phyloP scores from a whole-genome alignment of 2,888 invertebrate genomes.

The Drosophila buzzatii region DNA sequence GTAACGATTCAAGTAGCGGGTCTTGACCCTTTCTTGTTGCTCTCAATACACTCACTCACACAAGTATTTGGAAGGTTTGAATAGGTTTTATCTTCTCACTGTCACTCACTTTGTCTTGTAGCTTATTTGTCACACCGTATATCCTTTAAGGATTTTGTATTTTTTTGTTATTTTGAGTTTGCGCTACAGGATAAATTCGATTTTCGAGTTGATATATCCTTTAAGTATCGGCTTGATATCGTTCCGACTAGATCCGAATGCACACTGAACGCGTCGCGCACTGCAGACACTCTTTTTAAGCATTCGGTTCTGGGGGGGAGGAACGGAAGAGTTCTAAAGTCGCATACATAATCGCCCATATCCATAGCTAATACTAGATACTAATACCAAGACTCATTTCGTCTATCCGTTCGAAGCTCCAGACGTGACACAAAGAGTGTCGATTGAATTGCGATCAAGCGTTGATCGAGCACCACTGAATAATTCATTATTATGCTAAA shows the following conservation, averaged over 20 bases:
- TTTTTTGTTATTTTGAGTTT: constrained; percentile 8
- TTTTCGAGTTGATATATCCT: constrained; percentile 2
- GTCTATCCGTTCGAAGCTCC: constrained; percentile 2
- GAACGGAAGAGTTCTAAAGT: constrained; percentile 17
- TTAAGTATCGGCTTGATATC: constrained; percentile 43
- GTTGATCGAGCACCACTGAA: constrained; percentile 46
- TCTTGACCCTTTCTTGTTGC: constrained; percentile 1
- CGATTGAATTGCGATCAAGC: constrained; percentile 11
- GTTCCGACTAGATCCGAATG: constrained; percentile 59
- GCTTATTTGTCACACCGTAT: background rate
- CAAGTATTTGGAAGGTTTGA: background rate
- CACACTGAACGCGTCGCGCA: constrained; percentile 69
- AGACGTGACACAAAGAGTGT: constrained; percentile 52
- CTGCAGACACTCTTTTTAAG: constrained; percentile 61
- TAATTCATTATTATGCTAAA: constrained; percentile 70
- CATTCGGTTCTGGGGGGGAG: constrained; percentile 27
- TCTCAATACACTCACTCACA: constrained; percentile 8
- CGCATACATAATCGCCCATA: constrained; percentile 67
- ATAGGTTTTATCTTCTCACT: background rate
- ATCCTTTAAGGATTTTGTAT: constrained; percentile 2
- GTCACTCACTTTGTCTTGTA: constrained; percentile 1
- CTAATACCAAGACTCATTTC: background rate
- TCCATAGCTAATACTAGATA: constrained; percentile 49
- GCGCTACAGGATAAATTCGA: constrained; percentile 19
- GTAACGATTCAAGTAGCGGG: background rate